Evolutionary conservation across 2,888 invertebrate species (phyloP).

Genomic region (Muscina levida): DNA sequence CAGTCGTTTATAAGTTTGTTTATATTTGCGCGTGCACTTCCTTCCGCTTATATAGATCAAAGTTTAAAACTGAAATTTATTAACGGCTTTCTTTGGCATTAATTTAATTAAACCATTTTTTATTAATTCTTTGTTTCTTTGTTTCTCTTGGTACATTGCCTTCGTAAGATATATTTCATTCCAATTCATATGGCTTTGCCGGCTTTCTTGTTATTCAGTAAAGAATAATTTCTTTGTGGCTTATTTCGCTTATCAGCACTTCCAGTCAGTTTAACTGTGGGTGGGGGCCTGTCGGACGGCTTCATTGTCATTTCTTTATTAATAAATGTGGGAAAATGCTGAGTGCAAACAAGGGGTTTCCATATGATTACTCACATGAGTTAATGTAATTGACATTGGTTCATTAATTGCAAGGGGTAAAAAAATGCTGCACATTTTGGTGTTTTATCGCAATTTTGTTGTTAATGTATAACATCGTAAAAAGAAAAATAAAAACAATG

Average conservation of each 20-base stretch:
- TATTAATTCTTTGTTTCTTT: too few relatives aligned
- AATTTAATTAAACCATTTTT: slow-evolving; percentile 46
- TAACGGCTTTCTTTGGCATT: slow-evolving; percentile 23
- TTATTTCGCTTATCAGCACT: neutral
- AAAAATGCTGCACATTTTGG: too few relatives aligned
- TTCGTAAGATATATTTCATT: slow-evolving; percentile 36
- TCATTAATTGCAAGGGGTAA: too few relatives aligned
- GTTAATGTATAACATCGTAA: too few relatives aligned
- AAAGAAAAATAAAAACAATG: too few relatives aligned
- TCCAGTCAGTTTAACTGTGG: neutral
- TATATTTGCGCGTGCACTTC: neutral
- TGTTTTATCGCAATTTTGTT: too few relatives aligned
- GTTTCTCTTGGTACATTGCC: too few relatives aligned
- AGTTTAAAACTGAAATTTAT: slow-evolving; percentile 16
- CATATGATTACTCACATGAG: neutral
- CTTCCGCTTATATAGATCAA: neutral
- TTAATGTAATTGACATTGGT: too few relatives aligned
- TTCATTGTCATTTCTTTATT: slow-evolving; percentile 31
- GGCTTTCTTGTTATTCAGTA: neutral
- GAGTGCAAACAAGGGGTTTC: neutral
- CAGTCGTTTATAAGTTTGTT: neutral
- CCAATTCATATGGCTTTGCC: neutral
- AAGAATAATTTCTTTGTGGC: neutral
- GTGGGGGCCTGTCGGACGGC: neutral
- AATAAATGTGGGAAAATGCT: slow-evolving; percentile 55